Conservation (phyloP, 2,888 invertebrate species). For the Trissolcus brochymenae region DNA sequence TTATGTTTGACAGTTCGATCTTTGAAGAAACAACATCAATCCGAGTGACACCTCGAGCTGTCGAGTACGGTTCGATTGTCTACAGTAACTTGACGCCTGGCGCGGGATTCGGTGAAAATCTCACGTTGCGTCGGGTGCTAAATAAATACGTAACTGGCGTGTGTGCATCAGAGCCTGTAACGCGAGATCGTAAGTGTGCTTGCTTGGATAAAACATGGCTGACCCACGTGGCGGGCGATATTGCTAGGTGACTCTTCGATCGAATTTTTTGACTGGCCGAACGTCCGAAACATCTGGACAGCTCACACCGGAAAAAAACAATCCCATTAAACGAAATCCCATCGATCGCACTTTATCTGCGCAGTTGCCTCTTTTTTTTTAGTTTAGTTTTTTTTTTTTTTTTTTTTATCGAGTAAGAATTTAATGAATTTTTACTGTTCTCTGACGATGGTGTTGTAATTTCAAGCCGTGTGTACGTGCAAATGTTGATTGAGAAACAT, state of each 20-base stretch:
- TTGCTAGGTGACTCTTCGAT: conserved; percentile 47
- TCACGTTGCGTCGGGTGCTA: conserved; percentile 43
- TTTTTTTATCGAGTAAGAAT: conserved; percentile 11
- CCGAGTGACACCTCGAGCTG: conserved; percentile 31
- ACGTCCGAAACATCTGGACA: conserved; percentile 52
- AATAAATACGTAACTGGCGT: conserved; percentile 42
- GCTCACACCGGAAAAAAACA: conserved; percentile 56
- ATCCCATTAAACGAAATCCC: conserved; percentile 58
- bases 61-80: conserved; percentile 55
- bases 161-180: conserved; percentile 39
- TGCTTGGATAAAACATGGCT: conserved; percentile 56
- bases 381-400: background rate
- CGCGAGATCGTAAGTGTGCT: conserved; percentile 53
- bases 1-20: background rate
- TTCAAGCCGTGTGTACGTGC: conserved; percentile 10
- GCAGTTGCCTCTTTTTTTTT: conserved; percentile 27
- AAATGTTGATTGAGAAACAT: conserved; percentile 30
- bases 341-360: conserved; percentile 51
- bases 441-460: conserved; percentile 16
- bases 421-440: conserved; percentile 56
- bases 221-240: conserved; percentile 35
- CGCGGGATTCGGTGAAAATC: conserved; percentile 42
- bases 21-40: conserved; percentile 21
- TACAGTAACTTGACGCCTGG: conserved; percentile 53
- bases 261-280: conserved; percentile 41